A percentile compares a stretch with the other conserved stretches of the same genome.
phyloP scores from a whole-genome alignment of 2,888 invertebrate genomes.

The Idaea dimidiata region DNA sequence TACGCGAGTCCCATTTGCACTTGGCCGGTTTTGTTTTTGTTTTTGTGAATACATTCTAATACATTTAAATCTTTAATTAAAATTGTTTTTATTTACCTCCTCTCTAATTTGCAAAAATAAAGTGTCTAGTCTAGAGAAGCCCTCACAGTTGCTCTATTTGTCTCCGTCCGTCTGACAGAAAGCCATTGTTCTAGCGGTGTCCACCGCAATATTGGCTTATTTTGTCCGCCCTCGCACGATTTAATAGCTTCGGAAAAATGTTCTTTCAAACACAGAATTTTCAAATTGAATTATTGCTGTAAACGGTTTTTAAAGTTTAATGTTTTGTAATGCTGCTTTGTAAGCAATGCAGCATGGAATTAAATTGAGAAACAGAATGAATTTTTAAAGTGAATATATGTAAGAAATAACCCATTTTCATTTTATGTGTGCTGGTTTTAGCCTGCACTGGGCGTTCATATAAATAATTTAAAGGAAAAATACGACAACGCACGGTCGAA shows the following conservation, averaged over 20 bases:
- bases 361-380: no score
- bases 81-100: no score
- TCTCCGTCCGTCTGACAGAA: constrained; percentile 65
- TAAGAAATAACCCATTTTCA: no score
- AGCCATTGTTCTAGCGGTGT: constrained; percentile 64
- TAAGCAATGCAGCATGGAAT: no score
- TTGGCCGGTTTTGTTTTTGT: neutral
- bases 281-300: constrained; percentile 22
- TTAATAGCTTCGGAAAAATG: constrained; percentile 52
- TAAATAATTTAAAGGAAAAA: no score
- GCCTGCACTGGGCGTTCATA: no score
- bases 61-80: no score
- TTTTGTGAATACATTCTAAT: no score
- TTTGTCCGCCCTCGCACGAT: constrained; percentile 44
- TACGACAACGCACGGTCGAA: no score
- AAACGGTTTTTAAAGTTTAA: neutral
- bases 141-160: constrained; percentile 52
- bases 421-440: no score
- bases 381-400: no score
- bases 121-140: neutral
- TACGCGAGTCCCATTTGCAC: neutral
- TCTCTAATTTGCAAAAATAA: neutral
- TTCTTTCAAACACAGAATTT: constrained; percentile 37
- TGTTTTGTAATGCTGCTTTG: neutral
- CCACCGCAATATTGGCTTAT: constrained; percentile 66